Base-by-base conservation (phyloP, 1,140 invertebrate species). In the Pogonognathellus flavescens region DNA sequence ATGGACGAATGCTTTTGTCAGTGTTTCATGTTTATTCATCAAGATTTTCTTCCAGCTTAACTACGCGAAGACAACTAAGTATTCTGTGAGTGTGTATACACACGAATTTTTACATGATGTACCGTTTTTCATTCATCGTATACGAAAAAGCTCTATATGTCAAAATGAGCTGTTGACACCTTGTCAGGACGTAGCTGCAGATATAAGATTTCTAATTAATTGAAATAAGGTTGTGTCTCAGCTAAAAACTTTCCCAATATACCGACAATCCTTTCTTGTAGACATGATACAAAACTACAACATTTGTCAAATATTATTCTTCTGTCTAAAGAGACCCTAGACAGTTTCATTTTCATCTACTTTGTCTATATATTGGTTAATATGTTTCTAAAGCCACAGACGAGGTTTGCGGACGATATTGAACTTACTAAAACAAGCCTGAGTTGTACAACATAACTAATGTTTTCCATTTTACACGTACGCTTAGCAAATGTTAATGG, bases 401-500 rank as follows among this genome's bases (percentile, higher is more conserved):
- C 1, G 31, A 41, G 31, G 31, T 41, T 41, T 41, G 31, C 31
- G 31, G 31, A 41, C 6, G 31, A 41, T 41, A 41, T 41, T 41
- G 31, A 6, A 41, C 2, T 41, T 41, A 41, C 1, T 41, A 41
- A 41, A 41, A 41, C 31, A 6, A 41, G 31, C 6, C 31, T 41
- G 31, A 41, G 31, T 41, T 41, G 31, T 41, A 41, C 31, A 41
- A 41, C 31, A 41, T 41, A 41, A 41, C 31, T 22, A 11, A 66
- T 66, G 18, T 18, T 83, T 62, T 52, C 31, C 57, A 85, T 81
- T 85, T 81, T 85, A 85, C 57, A 49, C 59, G 31, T 60, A 49
- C 62, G 62, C 25, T 66, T 84, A 41, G 31, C 31, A 85, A 85
- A 85, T 85, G 84, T 62, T 85, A 85, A 85, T 85, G 76, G 84